Evolutionary conservation across 2,888 invertebrate species (phyloP), one percentile per base, ranked within the genome.

Genomic region (Caprella mutica): DNA sequence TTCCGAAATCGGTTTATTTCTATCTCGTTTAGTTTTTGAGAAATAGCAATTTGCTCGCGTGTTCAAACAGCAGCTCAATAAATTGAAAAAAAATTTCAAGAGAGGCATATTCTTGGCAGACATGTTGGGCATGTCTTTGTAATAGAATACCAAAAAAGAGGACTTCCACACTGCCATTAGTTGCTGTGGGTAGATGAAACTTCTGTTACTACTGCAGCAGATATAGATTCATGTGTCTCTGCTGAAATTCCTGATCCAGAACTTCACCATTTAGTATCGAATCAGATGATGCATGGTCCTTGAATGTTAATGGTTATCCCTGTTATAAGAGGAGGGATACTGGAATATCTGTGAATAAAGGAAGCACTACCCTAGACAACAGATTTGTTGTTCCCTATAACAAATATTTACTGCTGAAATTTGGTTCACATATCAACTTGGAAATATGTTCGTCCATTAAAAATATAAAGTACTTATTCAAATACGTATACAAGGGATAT

Each of bases 41-140:
- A n/a, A n/a, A n/a, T n/a, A n/a, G n/a, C n/a, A n/a, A n/a, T n/a
- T 70, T 14, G 68, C 69, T 33, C 66, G 70, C 55, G 68, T 71
- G 26, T 72, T 72, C 65, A 69, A 67, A 58, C 24, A 66, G 17
- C 70, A 70, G 62, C 17, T 67, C 17, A 66, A 66, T 40, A 43
- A 43, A 8, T 48, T 67, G 14, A 64, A 68, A 43, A 38, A 65
- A 39, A 56, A 68, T 5, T 53, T 69, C 59, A n/a, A 1, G 68
- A 12, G n/a, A n/a, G n/a, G n/a, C n/a, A n/a, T n/a, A n/a, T n/a
- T 12, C 43, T 56, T 27, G 56, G n/a, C n/a, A n/a, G n/a, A n/a
- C n/a, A n/a, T n/a, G n/a, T n/a, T n/a, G n/a, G n/a, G n/a, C n/a
- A 35, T 6, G 43, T 69, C 5, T 48, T 63, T 42, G 59, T 65